These are phyloP conservation scores for Leptarthrus brevirostris DNA, from an alignment of 2,888 invertebrate species.

Conservation along the genomic window DNA sequence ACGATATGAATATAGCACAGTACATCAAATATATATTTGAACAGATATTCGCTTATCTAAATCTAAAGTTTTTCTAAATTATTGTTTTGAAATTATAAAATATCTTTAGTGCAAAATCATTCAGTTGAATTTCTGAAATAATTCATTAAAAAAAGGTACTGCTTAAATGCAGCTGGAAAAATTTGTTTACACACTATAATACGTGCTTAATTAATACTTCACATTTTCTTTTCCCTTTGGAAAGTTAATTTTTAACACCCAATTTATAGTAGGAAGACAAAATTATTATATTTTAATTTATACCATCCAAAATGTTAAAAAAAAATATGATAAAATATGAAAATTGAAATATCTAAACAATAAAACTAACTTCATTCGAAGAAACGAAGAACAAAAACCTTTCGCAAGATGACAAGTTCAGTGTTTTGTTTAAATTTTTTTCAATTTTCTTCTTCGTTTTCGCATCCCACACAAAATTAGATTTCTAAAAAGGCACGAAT, in stretches of 20 bases:
- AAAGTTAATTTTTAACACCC: conserved; percentile 4
- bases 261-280: conserved; percentile 32
- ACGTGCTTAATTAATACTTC: conserved; percentile 3
- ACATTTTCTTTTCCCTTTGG: neutral
- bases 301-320: too few relatives aligned
- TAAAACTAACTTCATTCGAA: neutral
- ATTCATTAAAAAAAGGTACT: conserved; percentile 25
- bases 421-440: conserved; percentile 34
- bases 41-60: neutral
- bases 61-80: conserved; percentile 1
- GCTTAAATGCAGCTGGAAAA: conserved; percentile 13
- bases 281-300: neutral
- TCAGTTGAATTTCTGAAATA: conserved; percentile 1
- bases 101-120: conserved; percentile 19
- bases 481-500: conserved; percentile 50
- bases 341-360: neutral
- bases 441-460: conserved; percentile 19
- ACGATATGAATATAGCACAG: conserved; percentile 39
- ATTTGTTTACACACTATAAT: neutral
- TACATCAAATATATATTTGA: conserved; percentile 33
- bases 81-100: conserved; percentile 16
- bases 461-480: conserved; percentile 40
- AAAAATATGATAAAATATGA: neutral
- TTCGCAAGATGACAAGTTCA: conserved; percentile 8
- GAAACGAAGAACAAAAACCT: neutral